phyloP scores from a whole-genome alignment of 2,888 invertebrate species.

The Smittia aterrima region DNA sequence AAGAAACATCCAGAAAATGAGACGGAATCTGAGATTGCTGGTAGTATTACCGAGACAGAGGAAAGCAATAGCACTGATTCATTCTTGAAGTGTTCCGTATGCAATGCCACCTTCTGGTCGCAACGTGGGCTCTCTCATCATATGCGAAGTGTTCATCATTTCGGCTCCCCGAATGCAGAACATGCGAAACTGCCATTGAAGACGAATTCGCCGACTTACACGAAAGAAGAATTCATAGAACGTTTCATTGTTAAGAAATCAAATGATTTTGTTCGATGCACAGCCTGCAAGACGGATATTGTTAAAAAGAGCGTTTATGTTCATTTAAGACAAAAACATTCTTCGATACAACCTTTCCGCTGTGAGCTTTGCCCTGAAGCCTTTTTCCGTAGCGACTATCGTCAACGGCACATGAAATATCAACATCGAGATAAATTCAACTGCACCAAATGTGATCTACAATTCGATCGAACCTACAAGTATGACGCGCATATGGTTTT shows the following conservation, averaged over 20 bases:
- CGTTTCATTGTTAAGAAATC: slow-evolving; percentile 19
- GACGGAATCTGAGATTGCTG: not conserved
- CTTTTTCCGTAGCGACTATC: slow-evolving; percentile 29
- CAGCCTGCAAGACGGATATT: slow-evolving; percentile 3
- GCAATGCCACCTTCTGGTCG: not conserved
- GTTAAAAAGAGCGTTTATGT: not conserved
- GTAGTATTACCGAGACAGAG: not conserved
- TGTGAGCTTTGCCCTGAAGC: slow-evolving; percentile 28
- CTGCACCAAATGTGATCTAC: not conserved
- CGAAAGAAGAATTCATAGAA: slow-evolving; percentile 24
- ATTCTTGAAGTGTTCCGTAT: not conserved
- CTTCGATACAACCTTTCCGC: not conserved
- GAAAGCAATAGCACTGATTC: not conserved
- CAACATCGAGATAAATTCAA: not conserved
- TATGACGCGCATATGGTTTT: slow-evolving; percentile 23
- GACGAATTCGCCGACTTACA: not conserved
- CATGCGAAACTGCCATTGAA: not conserved
- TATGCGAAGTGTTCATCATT: not conserved
- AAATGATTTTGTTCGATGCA: not conserved
- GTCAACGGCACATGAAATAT: not conserved
- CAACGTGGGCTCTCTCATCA: not conserved
- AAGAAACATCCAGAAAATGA: slow-evolving; percentile 15
- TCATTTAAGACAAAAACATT: slow-evolving; percentile 20
- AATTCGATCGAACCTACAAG: slow-evolving; percentile 31
- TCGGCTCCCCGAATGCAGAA: not conserved